phyloP scores from a whole-genome alignment of 2,888 invertebrate species.

The Augiades crinisus region DNA sequence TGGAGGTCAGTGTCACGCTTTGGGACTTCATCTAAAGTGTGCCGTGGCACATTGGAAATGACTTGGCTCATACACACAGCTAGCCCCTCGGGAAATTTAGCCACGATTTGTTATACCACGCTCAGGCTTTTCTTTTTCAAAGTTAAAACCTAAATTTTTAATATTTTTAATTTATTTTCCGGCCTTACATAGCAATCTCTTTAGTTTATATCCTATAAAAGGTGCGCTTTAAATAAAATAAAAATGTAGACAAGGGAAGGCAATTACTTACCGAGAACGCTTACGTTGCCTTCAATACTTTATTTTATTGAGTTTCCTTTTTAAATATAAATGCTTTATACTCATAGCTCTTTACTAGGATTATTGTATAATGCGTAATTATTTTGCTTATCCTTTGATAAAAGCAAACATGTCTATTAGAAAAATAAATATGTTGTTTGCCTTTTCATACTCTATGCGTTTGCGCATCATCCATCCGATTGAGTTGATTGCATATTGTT shows the following conservation, averaged over 20 bases:
- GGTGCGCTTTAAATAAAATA: not conserved
- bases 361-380: too few relatives aligned
- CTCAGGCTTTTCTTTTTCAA: conserved; percentile 11
- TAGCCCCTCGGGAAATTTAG: conserved; percentile 32
- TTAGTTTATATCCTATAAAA: conserved; percentile 4
- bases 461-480: too few relatives aligned
- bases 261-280: not conserved
- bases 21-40: conserved; percentile 48
- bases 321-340: not conserved
- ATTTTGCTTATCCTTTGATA: too few relatives aligned
- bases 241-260: not conserved
- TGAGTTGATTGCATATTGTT: too few relatives aligned
- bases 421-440: too few relatives aligned
- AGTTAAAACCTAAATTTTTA: conserved; percentile 8
- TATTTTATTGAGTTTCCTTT: not conserved
- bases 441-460: too few relatives aligned
- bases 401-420: too few relatives aligned
- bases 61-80: conserved; percentile 53
- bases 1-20: conserved; percentile 48
- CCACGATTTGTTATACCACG: conserved; percentile 28
- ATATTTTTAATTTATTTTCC: conserved; percentile 14
- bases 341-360: too few relatives aligned
- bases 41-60: conserved; percentile 53
- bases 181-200: not conserved
- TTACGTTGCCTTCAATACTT: not conserved